Conservation (phyloP, 1,140 invertebrate genomes). For the Tachypleus tridentatus region DNA sequence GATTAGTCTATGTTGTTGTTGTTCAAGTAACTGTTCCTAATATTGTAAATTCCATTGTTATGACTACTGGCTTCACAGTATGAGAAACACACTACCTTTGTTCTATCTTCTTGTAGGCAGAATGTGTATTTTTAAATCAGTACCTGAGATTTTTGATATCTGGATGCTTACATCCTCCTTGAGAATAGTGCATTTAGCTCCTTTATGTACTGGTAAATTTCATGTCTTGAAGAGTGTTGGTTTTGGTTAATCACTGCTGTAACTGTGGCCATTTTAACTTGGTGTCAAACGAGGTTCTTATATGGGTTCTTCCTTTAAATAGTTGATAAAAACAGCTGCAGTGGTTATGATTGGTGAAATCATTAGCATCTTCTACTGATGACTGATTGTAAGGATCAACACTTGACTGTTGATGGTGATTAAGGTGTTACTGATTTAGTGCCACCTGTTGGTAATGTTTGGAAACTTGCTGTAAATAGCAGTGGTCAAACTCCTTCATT, state of each 20-base stretch:
- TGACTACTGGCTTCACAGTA: neutral
- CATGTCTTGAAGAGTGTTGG: slow-evolving; percentile 60
- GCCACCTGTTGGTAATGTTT: slow-evolving; percentile 25
- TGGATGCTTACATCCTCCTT: slow-evolving; percentile 78
- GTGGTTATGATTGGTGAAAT: no score
- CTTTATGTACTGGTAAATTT: slow-evolving; percentile 88
- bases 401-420: slow-evolving; percentile 37
- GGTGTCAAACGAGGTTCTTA: slow-evolving; percentile 72
- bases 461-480: slow-evolving; percentile 34
- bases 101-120: slow-evolving; percentile 69
- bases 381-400: neutral
- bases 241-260: slow-evolving; percentile 91
- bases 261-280: slow-evolving; percentile 87
- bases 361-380: no score
- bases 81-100: slow-evolving; percentile 8
- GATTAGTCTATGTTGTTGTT: no score
- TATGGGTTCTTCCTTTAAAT: slow-evolving; percentile 24
- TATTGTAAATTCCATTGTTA: no score
- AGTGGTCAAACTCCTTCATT: slow-evolving; percentile 33
- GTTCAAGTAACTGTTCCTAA: no score
- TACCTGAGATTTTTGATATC: slow-evolving; percentile 97
- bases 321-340: neutral
- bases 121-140: slow-evolving; percentile 97
- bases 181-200: slow-evolving; percentile 84
- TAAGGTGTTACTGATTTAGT: slow-evolving; percentile 35